Percentiles rank a stretch among this genome's conserved stretches.
These are phyloP conservation scores for Silurus lanzhouensis DNA, from an alignment of 2,797 vertebrate genomes.

Conservation along the genomic window DNA sequence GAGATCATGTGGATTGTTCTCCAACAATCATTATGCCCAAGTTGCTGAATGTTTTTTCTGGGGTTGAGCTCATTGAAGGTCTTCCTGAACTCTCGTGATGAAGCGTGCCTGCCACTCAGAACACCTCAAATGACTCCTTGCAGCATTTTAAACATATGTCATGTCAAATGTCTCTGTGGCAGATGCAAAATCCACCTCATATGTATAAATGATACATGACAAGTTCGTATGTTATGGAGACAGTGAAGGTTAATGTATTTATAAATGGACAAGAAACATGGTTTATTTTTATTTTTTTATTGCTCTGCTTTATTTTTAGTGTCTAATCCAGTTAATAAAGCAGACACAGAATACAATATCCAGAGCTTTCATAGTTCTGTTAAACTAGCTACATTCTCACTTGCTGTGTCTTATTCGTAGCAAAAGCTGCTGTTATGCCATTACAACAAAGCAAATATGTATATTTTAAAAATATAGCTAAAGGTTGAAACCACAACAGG, in stretches of 20 bases:
- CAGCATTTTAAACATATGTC: too few relatives aligned
- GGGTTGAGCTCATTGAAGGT: too few relatives aligned
- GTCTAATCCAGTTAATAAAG: constrained; percentile 14
- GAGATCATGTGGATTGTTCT: too few relatives aligned
- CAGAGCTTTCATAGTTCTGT: constrained; percentile 1
- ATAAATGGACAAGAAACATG: background rate
- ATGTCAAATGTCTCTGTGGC: too few relatives aligned
- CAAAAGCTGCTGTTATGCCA: background rate
- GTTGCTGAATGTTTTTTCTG: too few relatives aligned
- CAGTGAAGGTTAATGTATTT: background rate
- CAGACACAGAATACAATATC: constrained; percentile 20
- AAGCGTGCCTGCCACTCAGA: too few relatives aligned
- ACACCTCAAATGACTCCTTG: too few relatives aligned
- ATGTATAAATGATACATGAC: background rate
- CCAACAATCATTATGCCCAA: too few relatives aligned
- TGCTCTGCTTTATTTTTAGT: constrained; percentile 17
- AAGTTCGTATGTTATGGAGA: background rate
- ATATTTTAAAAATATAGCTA: constrained; percentile 14
- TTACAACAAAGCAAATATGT: constrained; percentile 26
- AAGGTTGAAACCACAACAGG: constrained; percentile 4
- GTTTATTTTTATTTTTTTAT: constrained; percentile 24
- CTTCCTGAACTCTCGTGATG: too few relatives aligned
- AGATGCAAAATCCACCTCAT: too few relatives aligned
- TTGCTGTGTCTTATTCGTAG: background rate
- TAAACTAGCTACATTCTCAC: background rate